Conservation (phyloP, 2,113 vertebrate species). For the Protobothrops mucrosquamatus region DNA sequence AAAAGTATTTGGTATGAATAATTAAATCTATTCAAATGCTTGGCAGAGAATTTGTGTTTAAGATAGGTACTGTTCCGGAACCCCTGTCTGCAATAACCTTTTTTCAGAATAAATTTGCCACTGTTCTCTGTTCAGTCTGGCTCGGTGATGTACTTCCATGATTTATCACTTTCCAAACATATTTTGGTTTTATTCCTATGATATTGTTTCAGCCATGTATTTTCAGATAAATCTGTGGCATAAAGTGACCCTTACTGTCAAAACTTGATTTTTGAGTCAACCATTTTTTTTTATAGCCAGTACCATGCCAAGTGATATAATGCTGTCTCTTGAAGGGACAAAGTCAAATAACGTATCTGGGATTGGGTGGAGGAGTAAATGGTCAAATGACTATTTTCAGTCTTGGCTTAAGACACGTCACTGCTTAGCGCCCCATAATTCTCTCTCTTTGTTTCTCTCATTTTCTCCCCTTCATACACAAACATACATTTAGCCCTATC, state of each 20-base stretch:
- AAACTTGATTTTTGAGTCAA: not conserved
- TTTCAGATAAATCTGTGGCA: not conserved
- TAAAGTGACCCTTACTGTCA: not conserved
- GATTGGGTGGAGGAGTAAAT: not conserved
- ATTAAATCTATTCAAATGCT: not conserved
- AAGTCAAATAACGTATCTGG: not conserved
- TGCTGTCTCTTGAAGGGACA: not conserved
- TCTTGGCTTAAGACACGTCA: not conserved
- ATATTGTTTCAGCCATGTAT: not conserved
- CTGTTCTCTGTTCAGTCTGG: not conserved
- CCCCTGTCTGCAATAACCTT: not conserved
- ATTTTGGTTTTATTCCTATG: not conserved
- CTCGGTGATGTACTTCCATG: not conserved
- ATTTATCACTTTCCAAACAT: not conserved
- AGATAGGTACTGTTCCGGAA: not conserved
- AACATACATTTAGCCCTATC: not conserved
- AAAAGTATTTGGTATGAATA: not conserved
- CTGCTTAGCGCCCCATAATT: not conserved
- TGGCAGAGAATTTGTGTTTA: not conserved
- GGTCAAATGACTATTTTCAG: not conserved
- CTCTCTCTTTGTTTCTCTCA: not conserved
- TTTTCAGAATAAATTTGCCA: not conserved
- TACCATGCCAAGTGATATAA: not conserved
- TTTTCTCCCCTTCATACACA: not conserved
- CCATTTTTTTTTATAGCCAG: not conserved